Evolutionary conservation across 1,140 invertebrate species (phyloP).

Genomic region (Brachionus rubens): DNA sequence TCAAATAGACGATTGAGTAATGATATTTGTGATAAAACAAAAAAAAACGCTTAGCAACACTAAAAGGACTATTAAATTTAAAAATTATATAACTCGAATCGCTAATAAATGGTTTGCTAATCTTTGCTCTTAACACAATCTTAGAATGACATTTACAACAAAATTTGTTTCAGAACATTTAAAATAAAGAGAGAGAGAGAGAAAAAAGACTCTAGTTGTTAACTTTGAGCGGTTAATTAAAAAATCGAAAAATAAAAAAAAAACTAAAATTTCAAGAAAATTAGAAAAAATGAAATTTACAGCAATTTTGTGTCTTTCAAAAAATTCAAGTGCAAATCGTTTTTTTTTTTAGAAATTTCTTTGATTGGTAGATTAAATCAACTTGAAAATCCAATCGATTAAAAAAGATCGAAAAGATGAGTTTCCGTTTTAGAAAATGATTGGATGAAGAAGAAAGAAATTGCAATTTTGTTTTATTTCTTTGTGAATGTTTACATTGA

Average conservation of each 20-base stretch:
- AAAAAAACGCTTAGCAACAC: neutral
- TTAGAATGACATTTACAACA: slow-evolving; percentile 7
- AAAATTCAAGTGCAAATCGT: slow-evolving; percentile 22
- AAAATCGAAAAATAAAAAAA: neutral
- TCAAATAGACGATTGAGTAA: slow-evolving; percentile 19
- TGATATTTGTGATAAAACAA: slow-evolving; percentile 37
- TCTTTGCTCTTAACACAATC: slow-evolving; percentile 33
- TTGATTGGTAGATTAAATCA: neutral
- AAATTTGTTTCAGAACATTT: slow-evolving; percentile 32
- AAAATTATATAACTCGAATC: neutral
- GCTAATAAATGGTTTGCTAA: neutral
- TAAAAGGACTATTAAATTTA: slow-evolving; percentile 38
- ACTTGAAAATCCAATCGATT: neutral
- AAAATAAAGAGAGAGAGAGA: neutral
- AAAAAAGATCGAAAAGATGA: neutral
- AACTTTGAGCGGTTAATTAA: slow-evolving; percentile 36
- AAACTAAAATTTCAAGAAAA: too few relatives aligned
- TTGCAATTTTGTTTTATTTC: slow-evolving; percentile 6
- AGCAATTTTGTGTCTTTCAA: neutral
- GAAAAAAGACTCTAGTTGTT: neutral
- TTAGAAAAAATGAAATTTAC: too few relatives aligned
- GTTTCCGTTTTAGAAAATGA: slow-evolving; percentile 8
- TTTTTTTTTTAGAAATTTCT: neutral
- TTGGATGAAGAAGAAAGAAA: slow-evolving; percentile 3
- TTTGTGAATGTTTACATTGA: slow-evolving; percentile 10